These are phyloP conservation scores for Alviniconcha marisindica DNA, from an alignment of 1,140 invertebrate species.

Conservation along the genomic window DNA sequence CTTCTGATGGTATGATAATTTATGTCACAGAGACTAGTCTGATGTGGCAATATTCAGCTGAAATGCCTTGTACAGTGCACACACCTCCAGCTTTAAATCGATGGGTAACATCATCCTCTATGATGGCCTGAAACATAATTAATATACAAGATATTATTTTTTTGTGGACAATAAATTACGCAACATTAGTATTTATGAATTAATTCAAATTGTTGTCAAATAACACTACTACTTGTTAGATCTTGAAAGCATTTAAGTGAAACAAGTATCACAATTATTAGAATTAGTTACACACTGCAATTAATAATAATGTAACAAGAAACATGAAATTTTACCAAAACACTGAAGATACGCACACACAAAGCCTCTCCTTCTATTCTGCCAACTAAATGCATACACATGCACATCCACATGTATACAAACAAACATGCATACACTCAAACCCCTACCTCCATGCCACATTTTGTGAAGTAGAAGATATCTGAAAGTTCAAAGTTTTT, in stretches of 20 bases:
- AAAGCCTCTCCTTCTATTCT: neutral
- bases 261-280: no score
- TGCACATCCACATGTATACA: neutral
- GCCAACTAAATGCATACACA: neutral
- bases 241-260: neutral
- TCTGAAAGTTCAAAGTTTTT: constrained; percentile 72
- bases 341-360: neutral
- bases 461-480: constrained; percentile 73
- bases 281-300: neutral
- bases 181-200: no score
- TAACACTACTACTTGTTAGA: neutral
- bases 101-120: constrained; percentile 71
- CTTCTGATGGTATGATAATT: neutral
- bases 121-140: constrained; percentile 61
- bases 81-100: constrained; percentile 70
- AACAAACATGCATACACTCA: neutral
- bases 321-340: neutral
- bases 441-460: constrained; percentile 71
- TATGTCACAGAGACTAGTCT: neutral
- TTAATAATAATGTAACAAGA: neutral
- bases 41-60: neutral
- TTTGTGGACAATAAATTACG: no score
- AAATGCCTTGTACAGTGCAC: neutral
- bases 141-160: constrained; percentile 25
- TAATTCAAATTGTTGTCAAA: neutral